Evolutionary conservation across 2,888 invertebrate genomes (phyloP), one percentile per base, ranked within the genome.

Genomic region (Agrochola macilenta): DNA sequence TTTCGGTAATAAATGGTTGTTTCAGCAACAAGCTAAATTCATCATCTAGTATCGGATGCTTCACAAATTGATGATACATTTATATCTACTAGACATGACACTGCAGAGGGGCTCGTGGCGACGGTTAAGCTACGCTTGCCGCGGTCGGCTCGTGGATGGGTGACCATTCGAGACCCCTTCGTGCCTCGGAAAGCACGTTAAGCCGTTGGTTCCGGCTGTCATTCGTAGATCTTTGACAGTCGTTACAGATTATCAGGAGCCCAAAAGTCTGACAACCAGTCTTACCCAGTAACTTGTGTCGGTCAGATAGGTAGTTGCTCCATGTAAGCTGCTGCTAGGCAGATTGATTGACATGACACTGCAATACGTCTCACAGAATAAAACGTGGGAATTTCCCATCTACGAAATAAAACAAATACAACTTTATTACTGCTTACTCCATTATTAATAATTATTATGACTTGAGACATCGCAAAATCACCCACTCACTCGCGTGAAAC

Each of bases 341-440:
- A 54, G 23, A 23, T 23, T 54, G 54, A 54, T 54, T 54, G 11
- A 11, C 23, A 23, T 54, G 14, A 58, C 23, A 74, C 23, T 57
- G 39, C 39, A 68, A 70, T 46, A 65, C 39, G 46, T 52, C 54
- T 30, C 30, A 12, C 11, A 46, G 4, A 61, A 63, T 52, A 69
- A 78, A 84, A 79, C 79, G 83, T 86, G 85, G 60, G 86, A 86
- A 69, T 65, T 65, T 39, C 43, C 9, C 46, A 78, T 63, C 20
- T 39, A 80, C 61, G 20, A 73, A 82, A 82, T 78, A 69, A 81
- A 75, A 81, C 61, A 76, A 72, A 68, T 73, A 76, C 23, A 74
- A 57, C 60, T 76, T 74, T 69, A 74, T 76, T 81, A 84, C 66
- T 49, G 49, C 23, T 81, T 58, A 79, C 60, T 61, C 12, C 35